Conservation (phyloP, 2,113 vertebrate genomes). For the Grus americana region DNA sequence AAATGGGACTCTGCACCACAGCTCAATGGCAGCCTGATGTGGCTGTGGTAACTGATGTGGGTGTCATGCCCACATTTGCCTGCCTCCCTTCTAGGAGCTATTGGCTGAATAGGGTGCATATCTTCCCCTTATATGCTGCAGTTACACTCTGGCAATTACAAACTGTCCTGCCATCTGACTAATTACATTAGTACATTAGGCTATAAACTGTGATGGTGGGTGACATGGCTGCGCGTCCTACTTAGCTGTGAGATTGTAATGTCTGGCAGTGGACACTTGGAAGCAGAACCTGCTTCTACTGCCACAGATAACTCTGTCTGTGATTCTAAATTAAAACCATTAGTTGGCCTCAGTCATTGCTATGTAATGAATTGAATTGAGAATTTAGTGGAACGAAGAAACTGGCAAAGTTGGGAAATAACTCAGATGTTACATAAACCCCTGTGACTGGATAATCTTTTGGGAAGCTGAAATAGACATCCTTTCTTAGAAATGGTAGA, state of each 20-base stretch:
- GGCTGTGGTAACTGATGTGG: not conserved
- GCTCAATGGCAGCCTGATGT: not conserved
- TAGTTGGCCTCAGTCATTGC: not conserved
- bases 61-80: not conserved
- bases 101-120: not conserved
- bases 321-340: not conserved
- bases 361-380: not conserved
- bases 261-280: not conserved
- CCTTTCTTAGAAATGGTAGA: not conserved
- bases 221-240: not conserved
- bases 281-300: not conserved
- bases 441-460: not conserved
- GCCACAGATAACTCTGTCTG: not conserved
- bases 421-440: not conserved
- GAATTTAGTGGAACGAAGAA: slow-evolving; percentile 1
- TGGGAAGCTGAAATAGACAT: not conserved
- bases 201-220: not conserved
- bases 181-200: not conserved
- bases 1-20: not conserved
- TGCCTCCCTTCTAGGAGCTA: not conserved
- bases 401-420: not conserved
- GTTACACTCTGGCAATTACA: not conserved
- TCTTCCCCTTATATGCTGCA: not conserved
- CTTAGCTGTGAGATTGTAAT: not conserved
- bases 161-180: not conserved